phyloP scores from a whole-genome alignment of 1,140 invertebrate species.

The Chironomus striatipennis region DNA sequence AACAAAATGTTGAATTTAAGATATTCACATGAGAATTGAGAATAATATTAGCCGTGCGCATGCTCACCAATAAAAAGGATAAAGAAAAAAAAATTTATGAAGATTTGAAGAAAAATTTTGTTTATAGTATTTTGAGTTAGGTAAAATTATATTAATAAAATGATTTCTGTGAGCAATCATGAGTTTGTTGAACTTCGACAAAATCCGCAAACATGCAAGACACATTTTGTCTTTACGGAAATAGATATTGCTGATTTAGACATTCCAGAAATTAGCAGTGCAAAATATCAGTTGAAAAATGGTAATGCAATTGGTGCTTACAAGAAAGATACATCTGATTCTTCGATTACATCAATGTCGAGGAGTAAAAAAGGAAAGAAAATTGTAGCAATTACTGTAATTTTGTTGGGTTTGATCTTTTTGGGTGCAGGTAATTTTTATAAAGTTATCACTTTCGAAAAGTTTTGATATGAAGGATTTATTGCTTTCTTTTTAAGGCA shows the following conservation, averaged over 20 bases:
- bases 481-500: slow-evolving; percentile 33
- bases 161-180: slow-evolving; percentile 6
- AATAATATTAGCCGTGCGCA: background rate
- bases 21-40: background rate
- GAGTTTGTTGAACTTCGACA: background rate
- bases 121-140: too few relatives aligned
- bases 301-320: slow-evolving; percentile 10
- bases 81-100: background rate
- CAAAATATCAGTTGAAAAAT: slow-evolving; percentile 16
- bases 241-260: slow-evolving; percentile 11
- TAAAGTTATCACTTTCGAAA: too few relatives aligned
- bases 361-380: background rate
- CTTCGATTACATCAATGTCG: background rate
- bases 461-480: too few relatives aligned
- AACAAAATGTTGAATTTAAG: background rate
- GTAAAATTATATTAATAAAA: background rate
- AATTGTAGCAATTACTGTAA: background rate
- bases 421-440: background rate
- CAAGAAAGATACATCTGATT: background rate
- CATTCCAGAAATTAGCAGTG: slow-evolving; percentile 1
- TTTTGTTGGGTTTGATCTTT: background rate
- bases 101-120: background rate
- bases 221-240: background rate
- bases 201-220: background rate
- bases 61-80: background rate